phyloP scores from a whole-genome alignment of 2,888 invertebrate species.

The Plagiodera versicolora region DNA sequence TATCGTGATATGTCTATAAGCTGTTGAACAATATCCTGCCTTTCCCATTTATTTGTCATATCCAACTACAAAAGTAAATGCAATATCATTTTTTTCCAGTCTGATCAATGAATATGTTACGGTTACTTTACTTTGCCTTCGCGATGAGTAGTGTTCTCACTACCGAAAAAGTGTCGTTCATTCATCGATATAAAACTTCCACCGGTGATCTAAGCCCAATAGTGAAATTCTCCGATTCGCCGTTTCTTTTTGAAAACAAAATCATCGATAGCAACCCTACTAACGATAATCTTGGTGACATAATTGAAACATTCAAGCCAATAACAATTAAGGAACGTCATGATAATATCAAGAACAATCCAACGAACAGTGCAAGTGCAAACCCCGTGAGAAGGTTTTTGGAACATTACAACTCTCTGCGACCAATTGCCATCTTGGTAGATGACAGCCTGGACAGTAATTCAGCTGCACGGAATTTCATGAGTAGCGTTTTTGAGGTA shows the following conservation, averaged over 20 bases:
- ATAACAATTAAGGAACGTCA: neutral
- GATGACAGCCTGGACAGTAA: constrained; percentile 40
- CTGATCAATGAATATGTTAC: constrained; percentile 27
- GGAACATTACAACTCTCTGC: constrained; percentile 30
- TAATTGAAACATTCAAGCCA: constrained; percentile 9
- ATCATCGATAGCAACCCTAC: neutral
- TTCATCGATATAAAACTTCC: neutral
- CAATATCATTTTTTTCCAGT: constrained; percentile 13
- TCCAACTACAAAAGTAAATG: constrained; percentile 36
- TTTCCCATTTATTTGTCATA: constrained; percentile 48
- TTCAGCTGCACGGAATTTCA: constrained; percentile 35
- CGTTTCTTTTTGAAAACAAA: neutral
- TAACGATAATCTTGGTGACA: constrained; percentile 10
- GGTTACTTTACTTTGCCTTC: constrained; percentile 15
- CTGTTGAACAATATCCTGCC: constrained; percentile 50
- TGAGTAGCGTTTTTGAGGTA: constrained; percentile 32
- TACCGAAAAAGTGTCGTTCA: constrained; percentile 18
- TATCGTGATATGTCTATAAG: constrained; percentile 27
- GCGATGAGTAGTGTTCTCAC: constrained; percentile 18
- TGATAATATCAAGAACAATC: constrained; percentile 20
- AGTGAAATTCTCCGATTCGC: neutral
- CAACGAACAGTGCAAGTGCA: constrained; percentile 11
- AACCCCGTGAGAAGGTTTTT: constrained; percentile 31
- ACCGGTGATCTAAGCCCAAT: neutral
- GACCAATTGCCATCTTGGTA: constrained; percentile 42